Base-by-base conservation (phyloP, 2,797 vertebrate species). In the Halcyon badia region DNA sequence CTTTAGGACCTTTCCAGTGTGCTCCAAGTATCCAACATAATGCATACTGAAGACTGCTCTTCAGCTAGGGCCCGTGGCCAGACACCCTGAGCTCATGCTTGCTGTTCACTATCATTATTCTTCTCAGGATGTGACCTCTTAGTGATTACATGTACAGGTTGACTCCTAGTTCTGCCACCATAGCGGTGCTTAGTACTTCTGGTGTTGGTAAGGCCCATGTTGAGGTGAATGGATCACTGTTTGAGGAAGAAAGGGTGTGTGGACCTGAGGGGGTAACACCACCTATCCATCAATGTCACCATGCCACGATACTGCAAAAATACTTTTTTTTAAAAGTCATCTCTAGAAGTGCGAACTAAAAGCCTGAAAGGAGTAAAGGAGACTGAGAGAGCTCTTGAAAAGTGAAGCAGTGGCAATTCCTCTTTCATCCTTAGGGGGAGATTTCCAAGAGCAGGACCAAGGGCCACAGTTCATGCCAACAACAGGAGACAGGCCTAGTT, bases 61-160 rank as follows among this genome's bases (percentile, higher is more conserved):
- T 72, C 73, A 87, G 58, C 52, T 26, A 19, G 31, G 31, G 10
- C 57, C 19, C 4, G 1, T 14, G 49, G 42, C 25, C 61, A 83
- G 42, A 28, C 4, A 7, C 3, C 4, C 24, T 0, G 11, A 46
- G 58, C 42, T 78, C 49, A 12, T 31, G 25, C 21, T 33, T 51
- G n/a, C 33, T 1, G 0, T 72, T 84, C 39, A 5, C 6, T 44
- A 2, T 12, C 30, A 7, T 70, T 57, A 46, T 22, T 8, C 41
- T 65, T 16, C 58, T 79, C 26, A 61, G 69, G 87, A 60, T 1
- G 8, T 21, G 49, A 52, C 19, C 48, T 61, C 6, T 30, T 7
- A 44, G 58, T 6, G 10, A 49, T 71, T 76, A 41, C 8, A 4
- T 1, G 4, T 26, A 20, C 21, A 24, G 60, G 4, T n/a, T 14